Base-by-base conservation (phyloP, 2,113 vertebrate genomes). In the Myxocyprinus asiaticus region DNA sequence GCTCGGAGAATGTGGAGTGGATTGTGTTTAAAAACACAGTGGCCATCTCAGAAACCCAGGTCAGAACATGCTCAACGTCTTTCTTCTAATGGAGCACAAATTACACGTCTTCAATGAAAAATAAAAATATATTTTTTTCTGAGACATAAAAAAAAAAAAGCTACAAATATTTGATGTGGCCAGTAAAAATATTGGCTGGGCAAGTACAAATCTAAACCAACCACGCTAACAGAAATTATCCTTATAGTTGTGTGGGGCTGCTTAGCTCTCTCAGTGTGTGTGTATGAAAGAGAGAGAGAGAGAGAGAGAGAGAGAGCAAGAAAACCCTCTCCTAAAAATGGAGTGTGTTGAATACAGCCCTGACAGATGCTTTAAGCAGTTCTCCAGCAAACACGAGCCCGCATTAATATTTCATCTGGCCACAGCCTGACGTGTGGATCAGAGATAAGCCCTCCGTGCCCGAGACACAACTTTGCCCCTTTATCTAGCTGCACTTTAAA, bases 21-120 rank as follows among this genome's bases (percentile, higher is more conserved):
- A 93, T 99, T 78, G 89, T 99, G 62, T 98, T 98, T 82, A 97
- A 97, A 92, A 92, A 97, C 77, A 93, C 94, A 0, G 94, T 95
- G 71, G 91, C 88, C 88, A 97, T 99, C 88, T 98, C 97, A 61
- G 96, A 98, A 92, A 88, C 88, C 51, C 97, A 99, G 96, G 97
- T 98, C 87, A 87, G 50, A 33, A 53, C 22, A 4, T 11, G 3
- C 15, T 14, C 15, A n/a, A 58, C n/a, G n/a, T 3, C 55, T 56
- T 5, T 62, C 9, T 15, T 42, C 7, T 50, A 67, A 59, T 33
- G 22, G 22, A 33, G 22, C 22, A 33, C 22, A 33, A 33, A 33
- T 33, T 33, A 33, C 22, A 33, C 22, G 3, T 33, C 22, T 33
- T 33, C 3, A 33, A 33, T 33, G 22, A n/a, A n/a, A n/a, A n/a